Evolutionary conservation across 1,140 invertebrate species (phyloP).

Genomic region (Steinernema khuongi): DNA sequence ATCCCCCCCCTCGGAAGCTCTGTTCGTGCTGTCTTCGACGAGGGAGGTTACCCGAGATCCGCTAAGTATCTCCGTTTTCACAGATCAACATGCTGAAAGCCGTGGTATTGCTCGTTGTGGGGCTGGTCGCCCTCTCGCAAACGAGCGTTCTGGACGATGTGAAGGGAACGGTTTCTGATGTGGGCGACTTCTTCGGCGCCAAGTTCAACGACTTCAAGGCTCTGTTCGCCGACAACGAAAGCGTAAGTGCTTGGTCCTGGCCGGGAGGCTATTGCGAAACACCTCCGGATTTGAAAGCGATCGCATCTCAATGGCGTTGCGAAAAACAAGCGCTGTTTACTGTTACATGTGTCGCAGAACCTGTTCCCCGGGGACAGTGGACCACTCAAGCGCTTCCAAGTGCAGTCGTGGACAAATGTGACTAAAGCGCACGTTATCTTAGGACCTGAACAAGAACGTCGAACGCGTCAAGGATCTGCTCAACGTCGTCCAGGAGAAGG

Average conservation of each 20-base stretch:
- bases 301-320: neutral
- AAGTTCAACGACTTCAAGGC: constrained; percentile 31
- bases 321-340: constrained; percentile 10
- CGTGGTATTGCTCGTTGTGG: neutral
- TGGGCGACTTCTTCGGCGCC: constrained; percentile 39
- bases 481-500: constrained; percentile 35
- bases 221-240: constrained; percentile 28
- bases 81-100: neutral
- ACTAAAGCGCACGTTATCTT: neutral
- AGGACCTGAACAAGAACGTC: constrained; percentile 35
- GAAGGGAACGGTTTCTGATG: constrained; percentile 18
- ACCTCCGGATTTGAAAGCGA: no score
- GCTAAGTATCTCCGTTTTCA: neutral
- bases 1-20: no score
- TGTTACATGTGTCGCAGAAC: neutral
- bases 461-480: constrained; percentile 36
- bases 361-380: neutral
- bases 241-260: neutral
- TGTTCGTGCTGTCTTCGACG: no score
- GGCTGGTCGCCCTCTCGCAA: constrained; percentile 17
- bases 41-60: no score
- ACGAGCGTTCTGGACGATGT: constrained; percentile 34
- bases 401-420: neutral
- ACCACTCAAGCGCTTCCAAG: neutral
- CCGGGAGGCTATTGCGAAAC: no score